Conservation (phyloP, 1,140 invertebrate species). For the Drosophila equinoxialis region DNA sequence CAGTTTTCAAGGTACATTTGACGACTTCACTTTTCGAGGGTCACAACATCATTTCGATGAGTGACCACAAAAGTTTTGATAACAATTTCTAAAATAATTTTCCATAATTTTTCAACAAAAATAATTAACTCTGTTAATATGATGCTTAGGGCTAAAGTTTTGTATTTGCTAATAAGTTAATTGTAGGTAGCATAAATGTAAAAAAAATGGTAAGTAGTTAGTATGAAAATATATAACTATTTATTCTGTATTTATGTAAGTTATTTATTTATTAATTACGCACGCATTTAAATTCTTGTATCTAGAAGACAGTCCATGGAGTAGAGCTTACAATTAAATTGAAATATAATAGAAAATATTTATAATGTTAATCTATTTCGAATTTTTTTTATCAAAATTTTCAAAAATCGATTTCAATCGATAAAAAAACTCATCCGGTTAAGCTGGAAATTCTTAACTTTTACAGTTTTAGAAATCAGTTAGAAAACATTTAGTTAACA, state of each 20-base stretch:
- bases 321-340: conserved; percentile 66
- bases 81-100: conserved; percentile 69
- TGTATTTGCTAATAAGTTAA: conserved; percentile 23
- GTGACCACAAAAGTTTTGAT: conserved; percentile 49
- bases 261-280: conserved; percentile 24
- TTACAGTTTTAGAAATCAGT: too few species aligned
- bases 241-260: conserved; percentile 16
- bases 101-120: conserved; percentile 48
- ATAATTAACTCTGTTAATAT: conserved; percentile 34
- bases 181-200: conserved; percentile 29
- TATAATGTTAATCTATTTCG: not conserved
- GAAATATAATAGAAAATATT: conserved; percentile 15
- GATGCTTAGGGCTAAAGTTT: conserved; percentile 4
- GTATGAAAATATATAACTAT: conserved; percentile 65
- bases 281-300: conserved; percentile 71
- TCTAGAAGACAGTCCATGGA: conserved; percentile 78
- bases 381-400: too few species aligned
- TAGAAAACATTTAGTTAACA: too few species aligned
- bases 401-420: too few species aligned
- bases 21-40: conserved; percentile 51
- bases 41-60: not conserved
- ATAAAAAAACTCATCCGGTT: too few species aligned
- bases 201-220: conserved; percentile 55
- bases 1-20: conserved; percentile 69
- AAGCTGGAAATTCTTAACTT: too few species aligned